These are phyloP conservation scores for Cremastinae sp. DNA, from an alignment of 2,888 invertebrate species.

Conservation along the genomic window DNA sequence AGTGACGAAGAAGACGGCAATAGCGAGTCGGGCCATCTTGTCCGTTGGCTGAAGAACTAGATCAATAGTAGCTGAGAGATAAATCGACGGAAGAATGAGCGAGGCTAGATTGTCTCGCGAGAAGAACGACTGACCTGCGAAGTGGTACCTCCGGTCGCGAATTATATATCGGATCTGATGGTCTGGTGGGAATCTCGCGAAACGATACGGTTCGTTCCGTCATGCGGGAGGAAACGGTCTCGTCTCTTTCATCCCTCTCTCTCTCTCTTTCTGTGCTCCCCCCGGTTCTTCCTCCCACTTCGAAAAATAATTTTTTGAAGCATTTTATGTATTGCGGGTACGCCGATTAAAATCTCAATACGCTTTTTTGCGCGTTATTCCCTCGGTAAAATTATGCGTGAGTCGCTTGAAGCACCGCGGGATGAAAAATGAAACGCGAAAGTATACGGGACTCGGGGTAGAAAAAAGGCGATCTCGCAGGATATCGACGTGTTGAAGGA, in stretches of 20 bases:
- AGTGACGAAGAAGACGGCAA: conserved; percentile 45
- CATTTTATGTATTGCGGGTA: too few relatives aligned
- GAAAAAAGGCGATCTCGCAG: too few relatives aligned
- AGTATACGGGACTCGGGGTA: background rate
- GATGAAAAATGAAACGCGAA: background rate
- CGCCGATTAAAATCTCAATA: too few relatives aligned
- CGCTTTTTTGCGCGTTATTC: too few relatives aligned
- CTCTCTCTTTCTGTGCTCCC: conserved; percentile 62
- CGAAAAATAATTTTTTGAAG: too few relatives aligned
- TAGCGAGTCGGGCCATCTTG: conserved; percentile 50
- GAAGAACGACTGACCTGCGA: conserved; percentile 54
- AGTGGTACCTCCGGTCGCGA: conserved; percentile 54
- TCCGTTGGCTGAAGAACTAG: too few relatives aligned
- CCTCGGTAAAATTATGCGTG: too few relatives aligned
- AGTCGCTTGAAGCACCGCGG: too few relatives aligned
- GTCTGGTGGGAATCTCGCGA: conserved; percentile 72
- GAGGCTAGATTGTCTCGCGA: conserved; percentile 15
- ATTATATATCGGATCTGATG: conserved; percentile 67
- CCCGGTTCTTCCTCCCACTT: too few relatives aligned
- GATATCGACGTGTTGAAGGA: too few relatives aligned
- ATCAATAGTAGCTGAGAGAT: too few relatives aligned
- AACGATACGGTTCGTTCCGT: conserved; percentile 63
- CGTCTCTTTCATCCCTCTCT: conserved; percentile 64
- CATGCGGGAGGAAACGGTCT: conserved; percentile 7
- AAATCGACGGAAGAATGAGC: background rate